Evolutionary conservation across 2,888 invertebrate genomes (phyloP).

Genomic region (Lumbricus terrestris): DNA sequence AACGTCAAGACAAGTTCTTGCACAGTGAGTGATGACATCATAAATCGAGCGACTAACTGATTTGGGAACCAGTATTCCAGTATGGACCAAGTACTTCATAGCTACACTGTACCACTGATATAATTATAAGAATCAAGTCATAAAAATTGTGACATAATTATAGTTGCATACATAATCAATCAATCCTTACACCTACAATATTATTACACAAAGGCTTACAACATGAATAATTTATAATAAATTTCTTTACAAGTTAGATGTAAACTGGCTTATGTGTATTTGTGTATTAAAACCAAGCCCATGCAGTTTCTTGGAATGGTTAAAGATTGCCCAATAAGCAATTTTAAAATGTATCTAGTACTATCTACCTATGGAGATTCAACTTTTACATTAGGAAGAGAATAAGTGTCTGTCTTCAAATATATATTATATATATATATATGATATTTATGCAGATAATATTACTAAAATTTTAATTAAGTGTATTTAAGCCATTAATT

Average conservation of each 20-base stretch:
- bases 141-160: not conserved
- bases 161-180: not conserved
- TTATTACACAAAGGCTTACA: not conserved
- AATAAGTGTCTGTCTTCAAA: not conserved
- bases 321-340: not conserved
- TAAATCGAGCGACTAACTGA: no score
- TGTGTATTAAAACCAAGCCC: not conserved
- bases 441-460: not conserved
- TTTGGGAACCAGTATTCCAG: no score
- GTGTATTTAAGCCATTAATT: not conserved
- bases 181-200: not conserved
- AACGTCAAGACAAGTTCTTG: not conserved
- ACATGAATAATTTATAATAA: not conserved
- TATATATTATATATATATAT: no score
- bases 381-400: not conserved
- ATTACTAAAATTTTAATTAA: not conserved
- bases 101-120: no score
- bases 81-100: no score
- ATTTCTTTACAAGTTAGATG: not conserved
- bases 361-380: not conserved
- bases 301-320: not conserved
- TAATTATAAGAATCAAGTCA: no score
- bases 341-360: not conserved
- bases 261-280: not conserved
- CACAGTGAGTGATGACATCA: not conserved